A percentile compares a stretch with the other conserved stretches of the same genome.
phyloP scores from a whole-genome alignment of 2,797 vertebrate species.

The Heterohyrax brucei region DNA sequence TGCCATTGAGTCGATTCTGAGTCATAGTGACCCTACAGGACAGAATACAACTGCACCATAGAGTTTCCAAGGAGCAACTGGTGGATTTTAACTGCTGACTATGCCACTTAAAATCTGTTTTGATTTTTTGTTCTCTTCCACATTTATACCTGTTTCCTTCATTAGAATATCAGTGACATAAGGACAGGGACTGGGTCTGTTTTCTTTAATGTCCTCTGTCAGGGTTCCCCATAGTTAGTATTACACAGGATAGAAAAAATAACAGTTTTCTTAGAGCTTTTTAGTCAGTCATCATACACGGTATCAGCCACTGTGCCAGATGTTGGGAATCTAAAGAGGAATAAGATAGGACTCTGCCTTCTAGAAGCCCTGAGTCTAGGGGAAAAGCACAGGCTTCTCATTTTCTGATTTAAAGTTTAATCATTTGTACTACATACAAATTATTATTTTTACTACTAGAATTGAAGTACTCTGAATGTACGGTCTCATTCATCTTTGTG shows the following conservation, averaged over 20 bases:
- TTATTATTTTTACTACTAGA: conserved; percentile 52
- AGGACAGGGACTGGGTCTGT: not conserved
- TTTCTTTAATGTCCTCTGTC: not conserved
- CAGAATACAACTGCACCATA: no score
- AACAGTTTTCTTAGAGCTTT: not conserved
- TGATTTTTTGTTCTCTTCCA: not conserved
- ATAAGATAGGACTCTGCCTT: not conserved
- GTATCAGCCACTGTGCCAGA: not conserved
- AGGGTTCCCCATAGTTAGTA: not conserved
- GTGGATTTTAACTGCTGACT: no score
- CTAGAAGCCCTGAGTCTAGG: not conserved
- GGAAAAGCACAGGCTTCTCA: no score
- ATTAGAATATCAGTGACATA: not conserved
- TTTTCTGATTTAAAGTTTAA: not conserved
- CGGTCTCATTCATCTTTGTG: not conserved
- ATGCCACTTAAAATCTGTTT: not conserved
- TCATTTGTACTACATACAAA: not conserved
- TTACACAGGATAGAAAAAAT: not conserved
- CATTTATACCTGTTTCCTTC: not conserved
- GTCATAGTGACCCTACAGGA: no score
- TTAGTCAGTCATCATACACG: not conserved
- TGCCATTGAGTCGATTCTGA: no score
- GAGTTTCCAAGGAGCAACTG: no score
- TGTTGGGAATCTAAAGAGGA: no score
- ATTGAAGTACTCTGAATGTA: not conserved